Base-by-base conservation (phyloP, 2,113 vertebrate genomes). In the Poeciliopsis turrubarensis region DNA sequence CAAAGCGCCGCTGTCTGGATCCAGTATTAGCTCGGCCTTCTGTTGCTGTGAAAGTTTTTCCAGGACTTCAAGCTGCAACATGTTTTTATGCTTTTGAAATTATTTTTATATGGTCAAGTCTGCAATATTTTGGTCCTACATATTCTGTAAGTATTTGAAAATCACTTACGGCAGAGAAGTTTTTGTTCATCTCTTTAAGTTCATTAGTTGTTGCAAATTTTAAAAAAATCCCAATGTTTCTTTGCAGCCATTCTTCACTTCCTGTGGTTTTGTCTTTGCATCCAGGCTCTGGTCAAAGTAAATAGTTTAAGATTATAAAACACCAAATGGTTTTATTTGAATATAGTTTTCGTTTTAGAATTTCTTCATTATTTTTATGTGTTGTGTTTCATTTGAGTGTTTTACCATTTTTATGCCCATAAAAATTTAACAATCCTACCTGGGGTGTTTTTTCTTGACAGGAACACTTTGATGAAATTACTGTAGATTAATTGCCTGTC, bases 1-100 rank as follows among this genome's bases (percentile, higher is more conserved):
- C 63, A 81, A 60, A 73, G 80, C 81, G 0, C 22, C 57, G 0
- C 70, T 79, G 25, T 66, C 32, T 22, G 62, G 60, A 71, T 87
- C 86, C 31, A 87, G 57, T 13, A 89, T 15, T 60, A 89, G 27
- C 13, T 86, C 78, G 29, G 77, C 81, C 51, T 80, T 79, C 61
- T 87, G 88, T 0, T 67, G 41, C 65, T 80, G 63, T 78, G 85
- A 47, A 47, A 47, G 44, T 19, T 47, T 47, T 5, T 47, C 15
- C 15, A 47, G 14, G 44, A 47, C 44, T 47, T 19, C 44, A 19
- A 47, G 6, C 44, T 47, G 44, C 19, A 47, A 19, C 44, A 47
- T 19, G 44, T 41, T 0, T 14, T 41, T 1, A 41, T 41, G 39
- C 39, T 41, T 15, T 15, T 41, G 39, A 41, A 13, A 13, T 14